Percentiles rank a stretch among this genome's conserved stretches.
Conservation (phyloP, 2,797 vertebrate genomes). For the Epinephelus awoara region DNA sequence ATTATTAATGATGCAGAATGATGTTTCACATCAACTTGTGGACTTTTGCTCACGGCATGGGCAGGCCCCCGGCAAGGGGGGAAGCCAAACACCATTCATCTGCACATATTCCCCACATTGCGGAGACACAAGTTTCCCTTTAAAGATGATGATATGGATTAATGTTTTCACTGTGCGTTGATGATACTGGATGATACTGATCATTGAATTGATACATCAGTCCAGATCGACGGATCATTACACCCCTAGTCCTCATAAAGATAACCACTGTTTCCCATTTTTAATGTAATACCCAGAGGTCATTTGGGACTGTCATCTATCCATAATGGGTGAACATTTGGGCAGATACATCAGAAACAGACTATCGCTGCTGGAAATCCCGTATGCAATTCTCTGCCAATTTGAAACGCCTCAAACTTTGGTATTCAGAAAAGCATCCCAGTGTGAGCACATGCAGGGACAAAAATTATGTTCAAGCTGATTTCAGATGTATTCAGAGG, state of each 20-base stretch:
- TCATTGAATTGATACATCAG: too few relatives aligned
- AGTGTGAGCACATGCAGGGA: conserved; percentile 12
- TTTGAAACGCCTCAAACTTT: conserved; percentile 32
- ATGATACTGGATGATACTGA: too few relatives aligned
- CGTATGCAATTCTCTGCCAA: neutral
- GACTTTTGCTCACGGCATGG: too few relatives aligned
- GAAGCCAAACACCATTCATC: too few relatives aligned
- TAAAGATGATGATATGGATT: too few relatives aligned
- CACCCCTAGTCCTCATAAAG: neutral
- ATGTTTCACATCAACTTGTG: too few relatives aligned
- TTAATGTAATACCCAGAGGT: neutral
- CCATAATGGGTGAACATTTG: neutral
- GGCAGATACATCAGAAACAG: neutral
- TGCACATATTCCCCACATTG: too few relatives aligned
- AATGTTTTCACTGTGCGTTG: too few relatives aligned
- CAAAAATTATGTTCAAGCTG: conserved; percentile 27
- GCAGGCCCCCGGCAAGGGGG: too few relatives aligned
- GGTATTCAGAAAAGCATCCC: conserved; percentile 10
- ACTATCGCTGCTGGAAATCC: conserved; percentile 3
- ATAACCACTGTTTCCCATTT: conserved; percentile 1
- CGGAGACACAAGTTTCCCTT: too few relatives aligned
- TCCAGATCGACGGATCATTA: too few relatives aligned
- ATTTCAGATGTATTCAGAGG: conserved; percentile 52
- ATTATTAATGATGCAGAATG: too few relatives aligned
- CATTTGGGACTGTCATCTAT: neutral